Evolutionary conservation across 2,888 invertebrate genomes (phyloP).

Genomic region (Agriopis aurantiaria): DNA sequence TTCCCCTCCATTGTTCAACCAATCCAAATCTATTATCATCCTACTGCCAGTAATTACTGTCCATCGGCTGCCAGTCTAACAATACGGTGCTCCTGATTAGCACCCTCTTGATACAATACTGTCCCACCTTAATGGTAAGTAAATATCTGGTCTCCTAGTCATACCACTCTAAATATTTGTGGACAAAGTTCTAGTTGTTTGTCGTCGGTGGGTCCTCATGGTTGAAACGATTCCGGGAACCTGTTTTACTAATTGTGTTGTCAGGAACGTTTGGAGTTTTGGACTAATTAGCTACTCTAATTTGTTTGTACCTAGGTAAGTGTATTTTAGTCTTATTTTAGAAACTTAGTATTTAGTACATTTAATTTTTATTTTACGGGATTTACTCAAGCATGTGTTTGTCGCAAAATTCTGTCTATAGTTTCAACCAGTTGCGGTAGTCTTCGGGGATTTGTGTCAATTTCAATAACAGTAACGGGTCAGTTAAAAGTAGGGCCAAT

Average conservation of each 20-base stretch:
- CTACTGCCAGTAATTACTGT: constrained; percentile 1
- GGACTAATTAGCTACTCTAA: constrained; percentile 17
- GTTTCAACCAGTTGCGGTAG: no score
- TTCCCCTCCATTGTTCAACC: not conserved
- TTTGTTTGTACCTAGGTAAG: constrained; percentile 14
- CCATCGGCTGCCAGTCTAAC: constrained; percentile 5
- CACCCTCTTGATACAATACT: constrained; percentile 36
- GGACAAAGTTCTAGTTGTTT: constrained; percentile 39
- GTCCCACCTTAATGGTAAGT: constrained; percentile 32
- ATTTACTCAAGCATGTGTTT: no score
- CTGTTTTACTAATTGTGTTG: constrained; percentile 20
- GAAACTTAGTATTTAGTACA: not conserved
- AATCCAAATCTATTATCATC: constrained; percentile 19
- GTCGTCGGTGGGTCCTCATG: constrained; percentile 30
- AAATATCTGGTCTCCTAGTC: constrained; percentile 31
- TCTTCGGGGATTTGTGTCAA: not conserved
- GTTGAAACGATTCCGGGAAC: constrained; percentile 24
- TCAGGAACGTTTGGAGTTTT: constrained; percentile 16
- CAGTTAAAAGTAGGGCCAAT: no score
- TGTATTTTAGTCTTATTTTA: constrained; percentile 3
- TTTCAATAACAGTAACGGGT: no score
- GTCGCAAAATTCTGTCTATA: no score
- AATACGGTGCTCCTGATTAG: constrained; percentile 38
- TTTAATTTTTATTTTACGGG: no score
- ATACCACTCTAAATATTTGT: constrained; percentile 43